phyloP scores from a whole-genome alignment of 2,113 vertebrate species.

The Catagonus wagneri region DNA sequence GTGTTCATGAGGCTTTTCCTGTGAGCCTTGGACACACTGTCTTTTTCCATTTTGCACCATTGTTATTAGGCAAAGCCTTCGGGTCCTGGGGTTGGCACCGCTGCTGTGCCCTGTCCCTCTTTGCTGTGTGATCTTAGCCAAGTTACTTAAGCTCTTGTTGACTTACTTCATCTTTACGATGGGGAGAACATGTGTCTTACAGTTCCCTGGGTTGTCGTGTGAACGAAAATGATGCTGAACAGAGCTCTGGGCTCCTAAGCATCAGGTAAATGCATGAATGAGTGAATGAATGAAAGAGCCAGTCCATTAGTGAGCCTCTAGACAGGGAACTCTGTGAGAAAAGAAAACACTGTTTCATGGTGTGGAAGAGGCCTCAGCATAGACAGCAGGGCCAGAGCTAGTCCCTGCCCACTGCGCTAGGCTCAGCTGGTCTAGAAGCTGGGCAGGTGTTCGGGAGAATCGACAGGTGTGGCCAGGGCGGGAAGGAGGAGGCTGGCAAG shows the following conservation, averaged over 20 bases:
- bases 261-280: neutral
- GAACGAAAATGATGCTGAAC: neutral
- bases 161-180: neutral
- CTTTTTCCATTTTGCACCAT: neutral
- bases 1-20: neutral
- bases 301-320: neutral
- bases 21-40: neutral
- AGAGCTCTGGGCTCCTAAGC: neutral
- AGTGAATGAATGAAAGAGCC: neutral
- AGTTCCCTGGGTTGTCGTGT: rapidly evolving
- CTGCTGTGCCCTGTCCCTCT: neutral
- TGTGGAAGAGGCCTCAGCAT: neutral
- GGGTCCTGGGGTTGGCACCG: too few species aligned
- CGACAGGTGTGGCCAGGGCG: too few species aligned
- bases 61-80: neutral
- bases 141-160: neutral
- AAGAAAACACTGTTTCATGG: neutral
- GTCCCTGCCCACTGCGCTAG: neutral
- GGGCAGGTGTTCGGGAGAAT: neutral
- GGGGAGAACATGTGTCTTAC: neutral
- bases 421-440: neutral
- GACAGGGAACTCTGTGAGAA: neutral
- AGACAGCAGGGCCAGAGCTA: neutral
- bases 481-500: neutral
- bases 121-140: neutral